Percentiles rank a stretch among this genome's conserved stretches.
phyloP scores from a whole-genome alignment of 2,888 invertebrate genomes.

The Campoplex nolae region DNA sequence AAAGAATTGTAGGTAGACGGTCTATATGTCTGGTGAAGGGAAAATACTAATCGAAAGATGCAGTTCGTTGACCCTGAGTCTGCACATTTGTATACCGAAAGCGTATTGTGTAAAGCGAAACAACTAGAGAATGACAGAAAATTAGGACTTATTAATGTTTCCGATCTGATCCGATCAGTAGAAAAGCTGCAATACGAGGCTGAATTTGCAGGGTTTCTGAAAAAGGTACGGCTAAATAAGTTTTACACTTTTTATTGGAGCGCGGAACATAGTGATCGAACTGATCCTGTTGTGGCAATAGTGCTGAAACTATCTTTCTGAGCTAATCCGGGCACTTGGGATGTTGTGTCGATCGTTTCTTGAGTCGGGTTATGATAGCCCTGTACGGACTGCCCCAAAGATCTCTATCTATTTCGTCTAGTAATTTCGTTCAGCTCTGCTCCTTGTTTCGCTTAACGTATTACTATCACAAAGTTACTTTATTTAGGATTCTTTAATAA shows the following conservation, averaged over 20 bases:
- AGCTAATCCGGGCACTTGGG: too few species aligned
- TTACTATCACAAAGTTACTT: too few species aligned
- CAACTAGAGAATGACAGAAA: neutral
- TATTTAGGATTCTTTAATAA: too few species aligned
- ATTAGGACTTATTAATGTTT: constrained; percentile 10
- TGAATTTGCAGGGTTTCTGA: constrained; percentile 41
- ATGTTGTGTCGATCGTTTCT: too few species aligned
- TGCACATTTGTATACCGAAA: constrained; percentile 1
- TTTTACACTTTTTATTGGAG: constrained; percentile 60
- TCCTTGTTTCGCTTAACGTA: too few species aligned
- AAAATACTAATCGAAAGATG: constrained; percentile 7
- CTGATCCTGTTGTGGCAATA: too few species aligned
- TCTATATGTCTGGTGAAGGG: neutral
- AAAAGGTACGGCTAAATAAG: constrained; percentile 40
- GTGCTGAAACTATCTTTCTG: too few species aligned
- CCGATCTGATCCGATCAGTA: constrained; percentile 30
- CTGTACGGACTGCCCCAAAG: too few species aligned
- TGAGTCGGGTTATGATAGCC: too few species aligned
- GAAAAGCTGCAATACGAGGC: constrained; percentile 34
- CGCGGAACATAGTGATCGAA: too few species aligned
- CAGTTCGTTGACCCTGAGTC: neutral
- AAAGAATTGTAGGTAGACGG: neutral
- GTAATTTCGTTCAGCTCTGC: too few species aligned
- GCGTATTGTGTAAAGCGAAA: neutral
- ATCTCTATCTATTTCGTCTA: too few species aligned